Evolutionary conservation across 2,888 invertebrate species (phyloP).

Genomic region (Latrodectus hesperus): DNA sequence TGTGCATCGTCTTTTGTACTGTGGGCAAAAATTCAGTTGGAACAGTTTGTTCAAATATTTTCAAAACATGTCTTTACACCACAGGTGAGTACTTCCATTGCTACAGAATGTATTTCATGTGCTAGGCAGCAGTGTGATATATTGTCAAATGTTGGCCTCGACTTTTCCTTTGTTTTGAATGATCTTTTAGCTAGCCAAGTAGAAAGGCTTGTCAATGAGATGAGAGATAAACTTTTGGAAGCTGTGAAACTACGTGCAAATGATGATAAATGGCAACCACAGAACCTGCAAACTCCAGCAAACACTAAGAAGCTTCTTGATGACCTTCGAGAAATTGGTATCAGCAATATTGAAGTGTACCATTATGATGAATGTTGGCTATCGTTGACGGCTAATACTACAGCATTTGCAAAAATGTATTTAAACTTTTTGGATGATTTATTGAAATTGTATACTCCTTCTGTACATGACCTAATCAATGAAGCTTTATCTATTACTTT

Average conservation of each 20-base stretch:
- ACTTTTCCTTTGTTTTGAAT: constrained; percentile 92
- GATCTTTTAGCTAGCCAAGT: constrained; percentile 86
- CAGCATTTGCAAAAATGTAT: constrained; percentile 86
- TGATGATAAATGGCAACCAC: constrained; percentile 90
- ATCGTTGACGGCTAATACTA: constrained; percentile 85
- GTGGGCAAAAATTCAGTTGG: constrained; percentile 84
- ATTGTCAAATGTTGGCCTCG: constrained; percentile 83
- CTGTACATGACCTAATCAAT: constrained; percentile 81
- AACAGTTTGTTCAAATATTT: constrained; percentile 76
- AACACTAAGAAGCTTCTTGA: constrained; percentile 82
- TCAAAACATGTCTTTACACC: constrained; percentile 86
- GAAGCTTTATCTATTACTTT: constrained; percentile 84
- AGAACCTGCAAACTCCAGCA: constrained; percentile 84
- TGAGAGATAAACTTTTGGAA: constrained; percentile 87
- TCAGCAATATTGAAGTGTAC: constrained; percentile 80
- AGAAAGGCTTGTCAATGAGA: constrained; percentile 84
- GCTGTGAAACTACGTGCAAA: constrained; percentile 82
- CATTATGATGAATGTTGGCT: constrained; percentile 83
- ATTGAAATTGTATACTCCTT: constrained; percentile 80
- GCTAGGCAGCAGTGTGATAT: constrained; percentile 84
- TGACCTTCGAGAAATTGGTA: constrained; percentile 83
- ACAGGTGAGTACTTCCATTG: constrained; percentile 87
- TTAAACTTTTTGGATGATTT: constrained; percentile 85
- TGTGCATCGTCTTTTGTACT: constrained; percentile 83
- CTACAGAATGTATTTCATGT: constrained; percentile 78